These are phyloP conservation scores for Drosophila subquinaria DNA, from an alignment of 2,888 invertebrate genomes.

Conservation along the genomic window DNA sequence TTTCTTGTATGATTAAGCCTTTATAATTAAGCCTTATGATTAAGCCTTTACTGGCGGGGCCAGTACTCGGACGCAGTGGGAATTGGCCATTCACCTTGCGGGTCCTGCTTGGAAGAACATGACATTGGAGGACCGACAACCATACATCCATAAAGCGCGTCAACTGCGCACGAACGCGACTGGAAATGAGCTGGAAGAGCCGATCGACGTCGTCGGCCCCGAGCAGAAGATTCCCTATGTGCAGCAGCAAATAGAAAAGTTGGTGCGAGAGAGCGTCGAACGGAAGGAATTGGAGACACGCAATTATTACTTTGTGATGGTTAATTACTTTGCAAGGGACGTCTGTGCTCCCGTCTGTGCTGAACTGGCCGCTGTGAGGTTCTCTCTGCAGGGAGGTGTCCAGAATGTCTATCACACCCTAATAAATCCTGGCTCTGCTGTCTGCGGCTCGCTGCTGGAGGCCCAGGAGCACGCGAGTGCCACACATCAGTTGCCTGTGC, in stretches of 20 bases:
- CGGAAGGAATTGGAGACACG: neutral
- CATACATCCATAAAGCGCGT: neutral
- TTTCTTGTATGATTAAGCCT: too few species aligned
- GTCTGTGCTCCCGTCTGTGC: constrained; percentile 25
- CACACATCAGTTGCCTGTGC: constrained; percentile 37
- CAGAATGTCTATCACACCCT: constrained; percentile 26
- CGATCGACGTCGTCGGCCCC: neutral
- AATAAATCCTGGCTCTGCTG: constrained; percentile 34
- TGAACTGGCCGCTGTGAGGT: constrained; percentile 31
- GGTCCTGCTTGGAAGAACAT: constrained; percentile 14
- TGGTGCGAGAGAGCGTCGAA: constrained; percentile 21
- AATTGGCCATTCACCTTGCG: neutral
- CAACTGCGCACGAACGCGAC: neutral
- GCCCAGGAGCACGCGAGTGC: constrained; percentile 9
- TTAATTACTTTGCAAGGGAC: constrained; percentile 24
- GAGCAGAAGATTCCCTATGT: neutral
- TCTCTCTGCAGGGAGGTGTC: constrained; percentile 33
- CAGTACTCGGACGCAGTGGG: too few species aligned
- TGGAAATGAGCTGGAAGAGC: too few species aligned
- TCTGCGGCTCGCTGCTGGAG: neutral
- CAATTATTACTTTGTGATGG: constrained; percentile 41
- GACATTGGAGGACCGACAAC: constrained; percentile 1
- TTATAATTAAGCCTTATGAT: too few species aligned
- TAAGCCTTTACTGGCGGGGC: too few species aligned
- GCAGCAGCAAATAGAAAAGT: constrained; percentile 21